phyloP scores from a whole-genome alignment of 2,888 invertebrate species.

The Diarsia mendica region DNA sequence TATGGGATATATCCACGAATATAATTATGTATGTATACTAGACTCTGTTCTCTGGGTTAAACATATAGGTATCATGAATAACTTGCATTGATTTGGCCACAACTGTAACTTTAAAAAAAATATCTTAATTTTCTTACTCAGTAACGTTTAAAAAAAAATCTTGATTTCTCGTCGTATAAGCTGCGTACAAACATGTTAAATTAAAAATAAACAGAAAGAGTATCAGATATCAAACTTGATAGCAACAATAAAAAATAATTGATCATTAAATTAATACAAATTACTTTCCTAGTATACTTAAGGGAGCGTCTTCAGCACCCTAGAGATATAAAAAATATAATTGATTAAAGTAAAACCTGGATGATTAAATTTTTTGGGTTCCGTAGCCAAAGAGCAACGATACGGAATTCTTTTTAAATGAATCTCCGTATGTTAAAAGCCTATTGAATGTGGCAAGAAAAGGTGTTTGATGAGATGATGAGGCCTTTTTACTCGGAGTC shows the following conservation, averaged over 20 bases:
- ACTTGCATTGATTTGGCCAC: not conserved
- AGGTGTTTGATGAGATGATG: no score
- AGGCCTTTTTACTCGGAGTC: not conserved
- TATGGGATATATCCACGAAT: no score
- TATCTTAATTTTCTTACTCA: not conserved
- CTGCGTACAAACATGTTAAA: not conserved
- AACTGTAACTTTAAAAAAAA: not conserved
- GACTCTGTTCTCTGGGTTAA: not conserved
- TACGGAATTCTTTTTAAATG: not conserved
- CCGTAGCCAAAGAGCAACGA: not conserved
- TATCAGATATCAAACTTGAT: slow-evolving; percentile 6
- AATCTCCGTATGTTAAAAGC: not conserved
- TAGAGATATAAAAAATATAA: not conserved
- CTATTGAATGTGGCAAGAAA: no score
- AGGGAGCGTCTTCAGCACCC: not conserved
- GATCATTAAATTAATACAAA: not conserved
- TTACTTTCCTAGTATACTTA: not conserved
- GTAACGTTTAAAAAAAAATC: not conserved
- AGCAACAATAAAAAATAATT: slow-evolving; percentile 2
- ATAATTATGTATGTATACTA: no score
- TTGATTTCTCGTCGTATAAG: not conserved
- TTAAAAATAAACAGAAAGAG: not conserved
- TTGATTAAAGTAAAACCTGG: not conserved
- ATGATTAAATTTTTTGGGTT: not conserved
- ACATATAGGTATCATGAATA: not conserved